phyloP scores from a whole-genome alignment of 2,888 invertebrate species.

The Agrotis exclamationis region DNA sequence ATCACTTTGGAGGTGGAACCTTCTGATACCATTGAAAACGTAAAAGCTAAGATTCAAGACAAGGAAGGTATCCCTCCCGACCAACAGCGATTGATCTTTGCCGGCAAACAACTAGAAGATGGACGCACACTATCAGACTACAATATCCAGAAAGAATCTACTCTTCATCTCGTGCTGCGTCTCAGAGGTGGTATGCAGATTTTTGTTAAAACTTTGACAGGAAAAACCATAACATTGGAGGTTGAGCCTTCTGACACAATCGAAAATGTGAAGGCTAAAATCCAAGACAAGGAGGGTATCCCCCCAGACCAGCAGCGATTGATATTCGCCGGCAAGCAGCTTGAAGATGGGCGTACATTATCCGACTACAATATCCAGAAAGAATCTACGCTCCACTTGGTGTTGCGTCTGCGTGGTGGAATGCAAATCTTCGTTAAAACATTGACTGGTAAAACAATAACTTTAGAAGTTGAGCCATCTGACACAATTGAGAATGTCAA shows the following conservation, averaged over 20 bases:
- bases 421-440: slow-evolving; percentile 56
- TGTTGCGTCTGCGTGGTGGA: slow-evolving; percentile 35
- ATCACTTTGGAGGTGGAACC: slow-evolving; percentile 58
- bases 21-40: slow-evolving; percentile 60
- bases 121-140: slow-evolving; percentile 33
- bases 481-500: slow-evolving; percentile 62
- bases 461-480: slow-evolving; percentile 55
- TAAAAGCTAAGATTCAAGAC: slow-evolving; percentile 61
- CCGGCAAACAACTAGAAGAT: slow-evolving; percentile 40
- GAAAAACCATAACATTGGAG: slow-evolving; percentile 56
- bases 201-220: slow-evolving; percentile 48
- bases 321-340: slow-evolving; percentile 54
- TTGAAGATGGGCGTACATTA: slow-evolving; percentile 43
- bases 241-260: slow-evolving; percentile 58
- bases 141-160: slow-evolving; percentile 43
- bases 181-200: slow-evolving; percentile 43
- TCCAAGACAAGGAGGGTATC: slow-evolving; percentile 58
- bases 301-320: slow-evolving; percentile 58
- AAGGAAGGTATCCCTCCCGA: slow-evolving; percentile 55
- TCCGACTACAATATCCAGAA: slow-evolving; percentile 56
- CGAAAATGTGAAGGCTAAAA: slow-evolving; percentile 57
- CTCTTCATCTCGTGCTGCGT: slow-evolving; percentile 26
- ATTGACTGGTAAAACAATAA: slow-evolving; percentile 56
- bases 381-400: slow-evolving; percentile 22
- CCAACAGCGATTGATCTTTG: slow-evolving; percentile 39